Base-by-base conservation (phyloP, 2,113 vertebrate species). In the Macrotis lagotis region DNA sequence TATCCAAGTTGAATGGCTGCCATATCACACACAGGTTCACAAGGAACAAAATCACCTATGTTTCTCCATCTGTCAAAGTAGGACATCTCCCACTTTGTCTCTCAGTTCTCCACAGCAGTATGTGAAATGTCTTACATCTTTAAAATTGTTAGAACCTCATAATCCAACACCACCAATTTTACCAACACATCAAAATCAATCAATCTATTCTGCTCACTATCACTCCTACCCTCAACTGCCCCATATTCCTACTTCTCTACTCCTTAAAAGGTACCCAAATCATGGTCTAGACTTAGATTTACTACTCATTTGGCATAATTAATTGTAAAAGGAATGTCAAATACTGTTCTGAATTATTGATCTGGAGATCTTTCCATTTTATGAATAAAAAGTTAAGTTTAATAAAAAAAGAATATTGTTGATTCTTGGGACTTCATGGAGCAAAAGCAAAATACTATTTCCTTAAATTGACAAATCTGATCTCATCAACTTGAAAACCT, bases 381-480 rank as follows among this genome's bases (percentile, higher is more conserved):
- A 49, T 88, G 96, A 51, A 28, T 92, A 90, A 96, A 96, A 97
- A 94, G n/a, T 90, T 26, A 92, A 97, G 96, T 96, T 95, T 95
- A 94, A 95, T 91, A 95, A 90, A 96, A 90, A 94, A 93, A 88
- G n/a, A 4, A n/a, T 90, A 83, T 91, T 92, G 88, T 59, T n/a
- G 90, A 95, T 51, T 92, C 37, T 55, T 19, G 91, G 91, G 93
- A 83, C n/a, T 59, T 51, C 12, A 14, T 88, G 88, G 59, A 94
- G 48, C 14, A 48, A 51, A 50, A 53, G 49, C 55, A 55, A 94
- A 90, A 96, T 97, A 91, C 91, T 47, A 93, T 94, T 94, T 97
- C 96, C 96, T 90, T 96, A 92, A 93, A 92, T 91, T 93, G 94
- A 91, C 92, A 94, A 49, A 93, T 91, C 89, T 83, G 74, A 93